Conservation (phyloP, 2,888 invertebrate genomes). For the Isoperla grammatica region DNA sequence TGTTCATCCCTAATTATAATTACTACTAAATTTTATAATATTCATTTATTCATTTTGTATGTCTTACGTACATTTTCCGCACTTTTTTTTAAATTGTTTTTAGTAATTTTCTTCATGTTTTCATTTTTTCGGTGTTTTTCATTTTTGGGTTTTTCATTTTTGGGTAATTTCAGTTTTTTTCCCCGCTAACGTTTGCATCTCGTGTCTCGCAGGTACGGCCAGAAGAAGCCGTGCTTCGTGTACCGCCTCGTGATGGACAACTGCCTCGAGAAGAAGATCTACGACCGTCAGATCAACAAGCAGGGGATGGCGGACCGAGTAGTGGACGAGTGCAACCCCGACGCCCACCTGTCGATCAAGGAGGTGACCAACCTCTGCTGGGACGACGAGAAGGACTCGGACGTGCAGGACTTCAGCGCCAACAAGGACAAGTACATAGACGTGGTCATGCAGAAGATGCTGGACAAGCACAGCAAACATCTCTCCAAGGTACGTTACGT, state of each 20-base stretch:
- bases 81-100: no score
- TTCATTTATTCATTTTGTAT: no score
- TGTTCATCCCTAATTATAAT: no score
- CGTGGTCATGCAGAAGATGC: conserved; percentile 67
- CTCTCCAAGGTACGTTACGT: conserved; percentile 48
- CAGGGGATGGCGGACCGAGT: conserved; percentile 98
- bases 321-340: conserved; percentile 96
- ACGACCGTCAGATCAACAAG: conserved; percentile 96
- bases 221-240: conserved; percentile 89
- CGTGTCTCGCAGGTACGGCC: conserved; percentile 87
- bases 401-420: conserved; percentile 65
- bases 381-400: conserved; percentile 82
- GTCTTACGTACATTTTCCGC: no score
- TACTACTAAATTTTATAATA: no score
- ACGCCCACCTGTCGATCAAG: conserved; percentile 85
- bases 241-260: conserved; percentile 96
- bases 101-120: no score
- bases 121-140: no score
- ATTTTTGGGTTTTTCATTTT: no score
- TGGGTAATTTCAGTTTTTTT: no score
- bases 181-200: no score
- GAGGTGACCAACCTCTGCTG: conserved; percentile 86
- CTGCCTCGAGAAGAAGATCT: conserved; percentile 95
- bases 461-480: conserved; percentile 45
- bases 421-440: conserved; percentile 72